Percentiles rank a stretch among this genome's conserved stretches.
These are phyloP conservation scores for Priocnemis perturbator DNA, from an alignment of 2,888 invertebrate species.

Conservation along the genomic window DNA sequence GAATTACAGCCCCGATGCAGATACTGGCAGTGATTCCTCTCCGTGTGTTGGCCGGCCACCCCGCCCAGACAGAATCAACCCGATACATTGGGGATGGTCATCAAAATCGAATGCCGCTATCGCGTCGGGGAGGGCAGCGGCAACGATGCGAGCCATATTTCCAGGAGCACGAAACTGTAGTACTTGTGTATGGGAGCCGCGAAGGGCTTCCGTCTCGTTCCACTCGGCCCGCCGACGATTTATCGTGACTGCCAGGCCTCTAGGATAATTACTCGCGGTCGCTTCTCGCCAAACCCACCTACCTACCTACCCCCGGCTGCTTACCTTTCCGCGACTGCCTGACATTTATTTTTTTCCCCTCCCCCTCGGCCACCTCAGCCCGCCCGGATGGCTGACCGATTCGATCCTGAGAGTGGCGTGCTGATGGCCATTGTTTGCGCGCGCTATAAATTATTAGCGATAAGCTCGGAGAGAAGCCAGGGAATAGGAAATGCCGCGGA, in stretches of 20 bases:
- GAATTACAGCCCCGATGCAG: constrained; percentile 62
- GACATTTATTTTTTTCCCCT: too few relatives aligned
- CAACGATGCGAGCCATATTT: constrained; percentile 11
- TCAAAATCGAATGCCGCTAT: constrained; percentile 46
- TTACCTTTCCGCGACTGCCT: too few relatives aligned
- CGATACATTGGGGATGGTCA: constrained; percentile 41
- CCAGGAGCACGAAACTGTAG: constrained; percentile 17
- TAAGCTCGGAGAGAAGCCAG: constrained; percentile 56
- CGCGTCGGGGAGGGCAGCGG: constrained; percentile 21
- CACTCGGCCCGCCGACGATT: constrained; percentile 16
- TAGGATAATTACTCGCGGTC: not conserved
- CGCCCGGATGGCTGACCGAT: constrained; percentile 44
- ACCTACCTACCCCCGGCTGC: too few relatives aligned
- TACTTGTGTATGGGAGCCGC: not conserved
- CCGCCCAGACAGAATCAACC: constrained; percentile 29
- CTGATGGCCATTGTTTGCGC: constrained; percentile 63
- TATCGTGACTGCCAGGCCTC: too few relatives aligned
- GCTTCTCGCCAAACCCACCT: too few relatives aligned
- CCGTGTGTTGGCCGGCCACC: constrained; percentile 26
- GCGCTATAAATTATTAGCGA: constrained; percentile 66
- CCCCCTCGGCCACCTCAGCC: too few relatives aligned
- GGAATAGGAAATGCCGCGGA: constrained; percentile 60
- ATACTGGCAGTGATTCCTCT: constrained; percentile 52
- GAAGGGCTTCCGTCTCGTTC: constrained; percentile 16
- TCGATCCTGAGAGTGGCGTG: constrained; percentile 43